These are phyloP conservation scores for Spinus olivaceus DNA, from an alignment of 2,797 vertebrate genomes.

Conservation along the genomic window DNA sequence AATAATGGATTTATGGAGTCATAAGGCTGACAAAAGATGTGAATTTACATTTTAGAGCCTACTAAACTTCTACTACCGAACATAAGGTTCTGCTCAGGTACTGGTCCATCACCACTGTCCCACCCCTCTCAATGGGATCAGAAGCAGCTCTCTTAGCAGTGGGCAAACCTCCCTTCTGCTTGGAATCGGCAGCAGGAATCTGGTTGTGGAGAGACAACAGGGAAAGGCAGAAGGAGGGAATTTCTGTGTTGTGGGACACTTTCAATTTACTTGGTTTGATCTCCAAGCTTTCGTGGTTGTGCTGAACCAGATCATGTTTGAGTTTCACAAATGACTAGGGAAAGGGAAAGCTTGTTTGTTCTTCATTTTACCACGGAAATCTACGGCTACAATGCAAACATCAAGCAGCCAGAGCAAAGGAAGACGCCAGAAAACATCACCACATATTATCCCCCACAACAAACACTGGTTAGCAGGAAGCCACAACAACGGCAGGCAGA, in stretches of 20 bases:
- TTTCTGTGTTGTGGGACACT: slow-evolving; percentile 56
- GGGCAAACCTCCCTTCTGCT: background rate
- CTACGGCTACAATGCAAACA: slow-evolving; percentile 17
- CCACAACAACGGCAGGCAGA: slow-evolving; percentile 28
- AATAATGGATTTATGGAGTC: background rate
- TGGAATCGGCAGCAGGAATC: background rate
- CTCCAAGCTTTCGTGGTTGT: slow-evolving; percentile 47
- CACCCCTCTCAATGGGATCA: background rate
- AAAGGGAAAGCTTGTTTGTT: slow-evolving; percentile 31
- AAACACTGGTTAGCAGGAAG: slow-evolving; percentile 60
- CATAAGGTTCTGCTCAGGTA: background rate
- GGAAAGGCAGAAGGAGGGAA: background rate
- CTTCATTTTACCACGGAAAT: slow-evolving; percentile 29
- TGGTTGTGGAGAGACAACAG: background rate
- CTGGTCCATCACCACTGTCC: background rate
- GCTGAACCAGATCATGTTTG: slow-evolving; percentile 26
- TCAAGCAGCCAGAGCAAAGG: slow-evolving; percentile 49
- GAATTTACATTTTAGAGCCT: background rate
- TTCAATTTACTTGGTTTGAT: slow-evolving; percentile 30
- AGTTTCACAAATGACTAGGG: slow-evolving; percentile 37
- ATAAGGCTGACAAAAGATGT: background rate
- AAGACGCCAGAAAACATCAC: slow-evolving; percentile 18
- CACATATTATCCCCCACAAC: slow-evolving; percentile 45
- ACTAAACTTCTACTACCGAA: background rate
- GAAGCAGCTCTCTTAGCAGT: background rate